Conservation (phyloP, 2,797 vertebrate species). For the Hapalemur alaotrensis region DNA sequence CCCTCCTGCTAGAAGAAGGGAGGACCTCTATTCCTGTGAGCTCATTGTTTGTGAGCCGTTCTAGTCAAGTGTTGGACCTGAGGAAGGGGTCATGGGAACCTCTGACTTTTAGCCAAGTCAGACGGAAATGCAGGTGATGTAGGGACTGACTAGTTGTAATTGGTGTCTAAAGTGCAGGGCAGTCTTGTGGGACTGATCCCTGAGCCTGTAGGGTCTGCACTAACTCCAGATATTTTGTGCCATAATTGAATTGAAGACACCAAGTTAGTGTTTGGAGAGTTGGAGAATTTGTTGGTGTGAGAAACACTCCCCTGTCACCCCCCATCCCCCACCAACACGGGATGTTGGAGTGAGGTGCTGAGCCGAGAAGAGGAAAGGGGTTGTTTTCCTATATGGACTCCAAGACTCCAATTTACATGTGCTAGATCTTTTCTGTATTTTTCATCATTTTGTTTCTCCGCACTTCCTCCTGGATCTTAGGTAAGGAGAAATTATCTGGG, state of each 20-base stretch:
- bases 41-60: too few relatives aligned
- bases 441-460: background rate
- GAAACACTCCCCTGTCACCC: too few relatives aligned
- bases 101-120: background rate
- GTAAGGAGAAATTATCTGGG: background rate
- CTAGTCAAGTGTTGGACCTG: too few relatives aligned
- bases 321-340: too few relatives aligned
- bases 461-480: background rate
- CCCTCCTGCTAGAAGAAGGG: rapidly evolving
- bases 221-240: background rate
- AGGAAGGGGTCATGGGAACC: background rate
- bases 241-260: background rate
- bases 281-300: background rate
- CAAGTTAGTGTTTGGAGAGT: background rate
- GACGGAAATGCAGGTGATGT: background rate
- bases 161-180: background rate
- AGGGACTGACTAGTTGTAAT: too few relatives aligned
- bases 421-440: background rate
- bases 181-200: background rate
- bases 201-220: background rate
- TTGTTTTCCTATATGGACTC: background rate
- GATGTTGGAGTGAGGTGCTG: background rate
- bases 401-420: background rate
- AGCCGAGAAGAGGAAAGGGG: too few relatives aligned
- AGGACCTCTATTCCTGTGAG: background rate